Base-by-base conservation (phyloP, 1,140 invertebrate genomes). In the Trichonephila clavata region DNA sequence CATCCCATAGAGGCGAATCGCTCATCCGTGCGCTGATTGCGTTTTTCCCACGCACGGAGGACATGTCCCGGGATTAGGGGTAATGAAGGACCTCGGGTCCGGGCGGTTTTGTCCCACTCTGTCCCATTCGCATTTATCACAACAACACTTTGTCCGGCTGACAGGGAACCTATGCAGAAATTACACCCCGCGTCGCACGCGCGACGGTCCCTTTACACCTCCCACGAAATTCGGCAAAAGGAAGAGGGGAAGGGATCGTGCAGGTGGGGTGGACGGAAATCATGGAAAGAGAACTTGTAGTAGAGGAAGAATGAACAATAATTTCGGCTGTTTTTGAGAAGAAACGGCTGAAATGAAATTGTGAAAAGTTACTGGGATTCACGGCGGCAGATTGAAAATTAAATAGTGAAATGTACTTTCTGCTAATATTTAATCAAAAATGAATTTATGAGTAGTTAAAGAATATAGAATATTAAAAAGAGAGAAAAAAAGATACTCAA, bases 91-190 rank as follows among this genome's bases (percentile, higher is more conserved):
- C 18, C 24, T 39, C 60, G 86, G 60, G 39, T 18, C 50, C 86
- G 60, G 32, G 50, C 50, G 88, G 88, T 90, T 90, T 90, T 90
- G 88, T 90, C 71, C 88, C 65, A 60, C 88, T 80, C 68, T 90
- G 88, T 90, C 88, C 68, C 71, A 59, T 90, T 90, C 88, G 50
- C 88, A 90, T 90, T 90, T 90, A 90, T 90, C 88, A 90, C 71
- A 90, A 90, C 88, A 90, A 90, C 50, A 59, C 71, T 80, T 80
- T 90, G 88, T 90, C 43, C 21, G 43, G 50, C 3, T 90, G 88
- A 90, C 88, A 59, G 71, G 50, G 16, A 90, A 59, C 88, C 68
- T 90, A 90, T 90, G 88, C 86, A 71, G 63, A 89, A 89, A 71
- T 89, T 89, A 89, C 32, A 89, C 32, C 86, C 86, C 57, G 81